phyloP scores from a whole-genome alignment of 2,888 invertebrate genomes.

The Cataglyphis rosenhaueri region DNA sequence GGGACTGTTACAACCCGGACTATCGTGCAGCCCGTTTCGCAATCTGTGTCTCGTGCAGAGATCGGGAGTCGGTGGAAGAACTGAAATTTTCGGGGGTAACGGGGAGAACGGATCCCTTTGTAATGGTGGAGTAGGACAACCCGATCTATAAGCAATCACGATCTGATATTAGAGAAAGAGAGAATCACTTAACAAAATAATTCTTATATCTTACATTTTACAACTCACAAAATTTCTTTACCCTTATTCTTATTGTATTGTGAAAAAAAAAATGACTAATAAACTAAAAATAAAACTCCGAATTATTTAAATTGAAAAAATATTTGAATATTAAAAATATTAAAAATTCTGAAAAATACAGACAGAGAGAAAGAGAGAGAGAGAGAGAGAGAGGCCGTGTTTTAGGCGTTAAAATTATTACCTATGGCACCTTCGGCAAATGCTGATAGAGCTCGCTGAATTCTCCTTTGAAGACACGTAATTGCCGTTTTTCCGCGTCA shows the following conservation, averaged over 20 bases:
- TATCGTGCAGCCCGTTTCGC: conserved; percentile 80
- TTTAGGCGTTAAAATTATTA: conserved; percentile 60
- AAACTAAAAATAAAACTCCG: background rate
- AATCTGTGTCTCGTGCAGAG: conserved; percentile 80
- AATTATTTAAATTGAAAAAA: background rate
- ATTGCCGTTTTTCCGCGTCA: conserved; percentile 80
- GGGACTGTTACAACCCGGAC: conserved; percentile 81
- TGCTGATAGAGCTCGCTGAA: conserved; percentile 80
- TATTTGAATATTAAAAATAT: background rate
- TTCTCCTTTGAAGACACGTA: conserved; percentile 77
- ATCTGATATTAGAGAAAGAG: background rate
- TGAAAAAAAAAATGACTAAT: background rate
- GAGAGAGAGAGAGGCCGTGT: background rate
- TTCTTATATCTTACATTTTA: background rate
- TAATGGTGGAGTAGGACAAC: conserved; percentile 82
- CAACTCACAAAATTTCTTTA: background rate
- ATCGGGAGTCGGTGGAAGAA: conserved; percentile 92
- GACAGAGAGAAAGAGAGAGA: background rate
- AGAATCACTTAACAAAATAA: background rate
- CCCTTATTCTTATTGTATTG: background rate
- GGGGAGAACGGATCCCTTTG: conserved; percentile 85
- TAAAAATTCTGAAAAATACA: background rate
- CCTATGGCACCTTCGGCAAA: conserved; percentile 84
- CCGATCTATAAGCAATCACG: conserved; percentile 77
- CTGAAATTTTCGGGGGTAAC: conserved; percentile 90